Conservation (phyloP, 2,888 invertebrate species). For the Ormyrus labotus region DNA sequence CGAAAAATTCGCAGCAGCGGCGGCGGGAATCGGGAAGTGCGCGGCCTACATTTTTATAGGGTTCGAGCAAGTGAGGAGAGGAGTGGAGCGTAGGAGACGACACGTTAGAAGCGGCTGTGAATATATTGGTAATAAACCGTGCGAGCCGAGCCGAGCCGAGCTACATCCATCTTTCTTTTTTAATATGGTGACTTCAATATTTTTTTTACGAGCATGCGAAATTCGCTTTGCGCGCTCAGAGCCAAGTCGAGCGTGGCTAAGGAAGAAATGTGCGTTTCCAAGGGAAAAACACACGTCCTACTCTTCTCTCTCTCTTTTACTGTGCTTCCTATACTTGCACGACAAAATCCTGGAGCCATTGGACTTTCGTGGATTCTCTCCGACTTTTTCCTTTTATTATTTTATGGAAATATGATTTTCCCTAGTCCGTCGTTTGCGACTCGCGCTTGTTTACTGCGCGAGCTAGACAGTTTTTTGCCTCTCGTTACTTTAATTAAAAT, state of each 20-base stretch:
- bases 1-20: conserved; percentile 22
- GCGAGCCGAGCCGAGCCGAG: conserved; percentile 8
- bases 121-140: conserved; percentile 54
- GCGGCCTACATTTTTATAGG: conserved; percentile 34
- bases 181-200: conserved; percentile 56
- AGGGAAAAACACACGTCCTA: neutral
- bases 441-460: conserved; percentile 19
- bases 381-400: conserved; percentile 36
- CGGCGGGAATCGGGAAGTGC: conserved; percentile 14
- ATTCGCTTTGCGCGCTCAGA: conserved; percentile 39
- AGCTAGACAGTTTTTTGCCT: too few species aligned
- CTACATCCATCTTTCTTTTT: conserved; percentile 50
- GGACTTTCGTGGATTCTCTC: conserved; percentile 33
- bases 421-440: conserved; percentile 23
- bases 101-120: conserved; percentile 42
- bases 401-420: conserved; percentile 45
- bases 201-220: conserved; percentile 54
- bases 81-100: conserved; percentile 1
- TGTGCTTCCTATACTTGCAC: conserved; percentile 14
- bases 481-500: conserved; percentile 15
- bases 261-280: conserved; percentile 29
- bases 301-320: neutral
- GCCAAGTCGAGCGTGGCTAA: conserved; percentile 32
- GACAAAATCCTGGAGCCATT: conserved; percentile 28
- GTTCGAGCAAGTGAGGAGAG: neutral